phyloP scores from a whole-genome alignment of 2,113 vertebrate genomes.

The Pluvialis apricaria region DNA sequence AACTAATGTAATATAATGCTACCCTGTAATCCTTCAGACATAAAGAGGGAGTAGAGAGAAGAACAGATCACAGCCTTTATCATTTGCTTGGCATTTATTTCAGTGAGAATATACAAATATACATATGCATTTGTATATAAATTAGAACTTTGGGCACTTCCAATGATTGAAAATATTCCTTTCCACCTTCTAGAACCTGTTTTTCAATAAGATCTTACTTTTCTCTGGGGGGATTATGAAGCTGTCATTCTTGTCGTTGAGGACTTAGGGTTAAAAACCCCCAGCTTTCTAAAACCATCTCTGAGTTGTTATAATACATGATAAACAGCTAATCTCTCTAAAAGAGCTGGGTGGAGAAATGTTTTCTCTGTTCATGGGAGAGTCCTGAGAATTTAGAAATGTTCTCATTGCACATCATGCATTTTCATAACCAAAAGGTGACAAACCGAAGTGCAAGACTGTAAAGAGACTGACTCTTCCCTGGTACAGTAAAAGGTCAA shows the following conservation, averaged over 20 bases:
- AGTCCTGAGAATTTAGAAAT: neutral
- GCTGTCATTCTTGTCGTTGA: neutral
- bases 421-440: neutral
- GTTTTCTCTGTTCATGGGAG: neutral
- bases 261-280: neutral
- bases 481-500: neutral
- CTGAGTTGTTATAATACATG: neutral
- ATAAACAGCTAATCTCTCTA: neutral
- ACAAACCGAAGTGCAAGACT: neutral
- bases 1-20: neutral
- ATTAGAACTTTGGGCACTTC: neutral
- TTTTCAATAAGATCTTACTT: neutral
- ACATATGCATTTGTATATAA: neutral
- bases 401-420: neutral
- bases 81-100: neutral
- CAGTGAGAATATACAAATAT: neutral
- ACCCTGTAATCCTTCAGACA: neutral
- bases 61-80: neutral
- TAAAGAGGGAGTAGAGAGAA: neutral
- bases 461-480: neutral
- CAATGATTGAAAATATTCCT: neutral
- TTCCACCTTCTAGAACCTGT: neutral
- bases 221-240: neutral
- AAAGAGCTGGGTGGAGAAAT: neutral
- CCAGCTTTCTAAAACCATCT: neutral